Evolutionary conservation across 2,888 invertebrate species (phyloP).

Genomic region (Podabrus alpinus): DNA sequence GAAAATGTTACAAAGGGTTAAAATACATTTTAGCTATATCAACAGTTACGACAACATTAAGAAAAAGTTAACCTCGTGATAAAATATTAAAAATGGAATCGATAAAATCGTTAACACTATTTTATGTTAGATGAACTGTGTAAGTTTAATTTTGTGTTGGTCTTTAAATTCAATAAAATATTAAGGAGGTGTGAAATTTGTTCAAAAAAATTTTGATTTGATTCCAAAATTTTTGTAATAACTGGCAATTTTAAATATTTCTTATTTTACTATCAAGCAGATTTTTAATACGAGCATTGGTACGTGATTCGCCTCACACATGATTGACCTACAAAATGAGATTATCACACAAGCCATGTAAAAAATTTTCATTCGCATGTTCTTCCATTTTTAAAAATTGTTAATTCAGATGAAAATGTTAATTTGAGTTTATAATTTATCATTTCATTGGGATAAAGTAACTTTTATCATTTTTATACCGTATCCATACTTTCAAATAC

Average conservation of each 20-base stretch:
- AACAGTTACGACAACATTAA: not conserved
- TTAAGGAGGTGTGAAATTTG: not conserved
- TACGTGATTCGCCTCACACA: not conserved
- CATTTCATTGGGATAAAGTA: not conserved
- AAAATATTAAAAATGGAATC: not conserved
- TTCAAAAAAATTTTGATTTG: not conserved
- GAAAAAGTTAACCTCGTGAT: not conserved
- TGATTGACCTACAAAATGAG: not conserved
- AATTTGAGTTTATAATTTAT: not conserved
- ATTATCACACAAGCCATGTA: not conserved
- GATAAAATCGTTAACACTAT: not conserved
- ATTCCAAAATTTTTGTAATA: not conserved
- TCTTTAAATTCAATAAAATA: not conserved
- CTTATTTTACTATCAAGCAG: not conserved
- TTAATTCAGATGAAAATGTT: not conserved
- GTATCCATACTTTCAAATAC: no score
- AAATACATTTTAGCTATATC: not conserved
- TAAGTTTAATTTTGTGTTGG: not conserved
- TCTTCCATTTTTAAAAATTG: not conserved
- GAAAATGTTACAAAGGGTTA: not conserved
- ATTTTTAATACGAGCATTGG: not conserved
- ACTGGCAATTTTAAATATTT: not conserved
- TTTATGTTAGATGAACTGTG: not conserved
- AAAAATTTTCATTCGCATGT: not conserved
- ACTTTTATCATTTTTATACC: not conserved